Base-by-base conservation (phyloP, 2,888 invertebrate species). In the Drosophila cognata region DNA sequence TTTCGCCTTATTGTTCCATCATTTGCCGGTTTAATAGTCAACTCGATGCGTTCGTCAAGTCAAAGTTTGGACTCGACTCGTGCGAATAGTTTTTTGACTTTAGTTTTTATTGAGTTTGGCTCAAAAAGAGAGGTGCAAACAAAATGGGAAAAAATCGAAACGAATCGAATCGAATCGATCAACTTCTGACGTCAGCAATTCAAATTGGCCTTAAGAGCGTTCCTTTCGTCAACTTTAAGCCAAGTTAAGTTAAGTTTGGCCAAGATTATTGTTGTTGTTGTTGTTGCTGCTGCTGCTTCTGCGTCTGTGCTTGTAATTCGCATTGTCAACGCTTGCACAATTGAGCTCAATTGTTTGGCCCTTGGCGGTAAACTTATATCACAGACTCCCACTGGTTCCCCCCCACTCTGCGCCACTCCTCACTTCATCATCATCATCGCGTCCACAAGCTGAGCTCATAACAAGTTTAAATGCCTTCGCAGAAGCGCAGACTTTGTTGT, bases 251-350 rank as follows among this genome's bases (percentile, higher is more conserved):
- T 51, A 61, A 79, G 64, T 67, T 68, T 68, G 67, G 48, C 28
- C 43, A 31, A 67, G 52, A 60, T 62, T 55, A 18, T 69, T 51
- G 8, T 52, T 58, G 11, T 75, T 33, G 29, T 46, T 25, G 16
- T 53, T 51, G 25, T 57, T 41, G 29, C 28, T n/a, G n/a, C n/a
- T 41, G 29, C 33, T n/a, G 13, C 16, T 52, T 58, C 13, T 41
- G 69, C 4, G 28, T 33, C 21, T 41, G 41, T 62, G 10, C 46
- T 52, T 46, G 64, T 77, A 77, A 84, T 81, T 74, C 73, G 71
- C 82, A 77, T 88, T 85, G 89, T 85, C 87, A 81, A 87, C 84
- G 87, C 71, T 70, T 74, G 74, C 82, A 85, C 89, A 85, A 88
- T 85, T 85, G 87, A 84, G 84, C 88, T 88, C 76, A 88, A 88